phyloP scores from a whole-genome alignment of 2,797 vertebrate species.

The Saxicola maurus region DNA sequence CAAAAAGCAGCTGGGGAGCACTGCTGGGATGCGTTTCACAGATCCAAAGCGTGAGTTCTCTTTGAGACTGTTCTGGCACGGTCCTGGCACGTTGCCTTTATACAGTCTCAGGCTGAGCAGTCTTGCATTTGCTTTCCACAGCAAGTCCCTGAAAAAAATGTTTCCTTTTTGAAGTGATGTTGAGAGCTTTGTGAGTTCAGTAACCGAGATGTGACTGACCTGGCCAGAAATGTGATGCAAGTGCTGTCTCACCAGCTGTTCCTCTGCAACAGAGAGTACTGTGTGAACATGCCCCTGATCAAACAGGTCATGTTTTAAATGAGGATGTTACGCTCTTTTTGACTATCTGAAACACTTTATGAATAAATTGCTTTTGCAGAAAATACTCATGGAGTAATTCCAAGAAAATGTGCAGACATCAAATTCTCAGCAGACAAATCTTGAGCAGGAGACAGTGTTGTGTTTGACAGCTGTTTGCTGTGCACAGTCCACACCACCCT shows the following conservation, averaged over 20 bases:
- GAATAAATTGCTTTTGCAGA: constrained; percentile 13
- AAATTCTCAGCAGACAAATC: background rate
- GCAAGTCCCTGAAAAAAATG: background rate
- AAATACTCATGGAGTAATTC: background rate
- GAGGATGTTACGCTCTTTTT: background rate
- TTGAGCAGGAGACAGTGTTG: background rate
- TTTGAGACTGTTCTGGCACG: fast-evolving
- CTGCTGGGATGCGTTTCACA: fast-evolving
- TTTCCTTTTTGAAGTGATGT: background rate
- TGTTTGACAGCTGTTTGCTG: background rate
- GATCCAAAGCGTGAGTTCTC: fast-evolving
- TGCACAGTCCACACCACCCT: background rate
- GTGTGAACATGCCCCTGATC: background rate
- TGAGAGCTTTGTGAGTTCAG: background rate
- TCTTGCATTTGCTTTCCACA: background rate
- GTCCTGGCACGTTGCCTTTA: background rate
- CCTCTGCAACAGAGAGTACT: background rate
- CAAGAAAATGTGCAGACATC: background rate
- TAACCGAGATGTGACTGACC: background rate
- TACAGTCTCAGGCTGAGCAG: background rate
- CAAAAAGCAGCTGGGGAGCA: background rate
- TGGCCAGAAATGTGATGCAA: background rate
- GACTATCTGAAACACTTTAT: background rate
- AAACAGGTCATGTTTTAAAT: background rate
- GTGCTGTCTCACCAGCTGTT: background rate